phyloP scores from a whole-genome alignment of 2,113 vertebrate species.

The Solea solea region DNA sequence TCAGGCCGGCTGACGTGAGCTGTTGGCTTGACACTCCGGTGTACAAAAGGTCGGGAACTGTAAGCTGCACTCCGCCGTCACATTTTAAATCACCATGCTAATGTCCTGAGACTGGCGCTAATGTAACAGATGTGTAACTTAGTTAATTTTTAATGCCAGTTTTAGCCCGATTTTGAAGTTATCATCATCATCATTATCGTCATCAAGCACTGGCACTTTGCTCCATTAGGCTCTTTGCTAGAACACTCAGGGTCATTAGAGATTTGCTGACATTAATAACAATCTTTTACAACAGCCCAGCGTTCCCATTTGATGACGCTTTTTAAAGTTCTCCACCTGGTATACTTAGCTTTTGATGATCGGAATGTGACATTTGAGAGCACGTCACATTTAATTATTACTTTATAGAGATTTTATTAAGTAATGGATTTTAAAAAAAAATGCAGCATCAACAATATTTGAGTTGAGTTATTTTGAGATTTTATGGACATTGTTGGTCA shows the following conservation, averaged over 20 bases:
- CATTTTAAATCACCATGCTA: slow-evolving; percentile 65
- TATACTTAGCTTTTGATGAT: slow-evolving; percentile 5
- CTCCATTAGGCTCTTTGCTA: slow-evolving; percentile 66
- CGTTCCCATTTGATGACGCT: slow-evolving; percentile 4
- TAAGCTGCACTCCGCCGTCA: slow-evolving; percentile 42
- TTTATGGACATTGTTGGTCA: no score
- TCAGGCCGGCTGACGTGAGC: slow-evolving; percentile 60
- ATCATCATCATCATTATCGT: slow-evolving; percentile 73
- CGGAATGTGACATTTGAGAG: slow-evolving; percentile 2
- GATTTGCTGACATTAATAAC: slow-evolving; percentile 60
- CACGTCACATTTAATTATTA: background rate
- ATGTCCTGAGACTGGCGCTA: slow-evolving; percentile 70
- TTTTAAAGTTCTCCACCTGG: slow-evolving; percentile 8
- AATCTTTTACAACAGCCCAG: slow-evolving; percentile 33
- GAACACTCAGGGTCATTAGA: slow-evolving; percentile 65
- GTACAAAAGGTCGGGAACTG: slow-evolving; percentile 62
- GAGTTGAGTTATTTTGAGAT: no score
- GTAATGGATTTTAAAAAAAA: background rate
- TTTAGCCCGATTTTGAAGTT: slow-evolving; percentile 68
- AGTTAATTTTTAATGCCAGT: slow-evolving; percentile 71
- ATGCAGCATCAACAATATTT: background rate
- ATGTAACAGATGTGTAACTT: slow-evolving; percentile 73
- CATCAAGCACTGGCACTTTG: slow-evolving; percentile 68
- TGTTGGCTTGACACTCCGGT: slow-evolving; percentile 48
- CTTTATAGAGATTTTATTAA: background rate